These are phyloP conservation scores for Tridacna gigas DNA, from an alignment of 2,888 invertebrate genomes.

Conservation along the genomic window DNA sequence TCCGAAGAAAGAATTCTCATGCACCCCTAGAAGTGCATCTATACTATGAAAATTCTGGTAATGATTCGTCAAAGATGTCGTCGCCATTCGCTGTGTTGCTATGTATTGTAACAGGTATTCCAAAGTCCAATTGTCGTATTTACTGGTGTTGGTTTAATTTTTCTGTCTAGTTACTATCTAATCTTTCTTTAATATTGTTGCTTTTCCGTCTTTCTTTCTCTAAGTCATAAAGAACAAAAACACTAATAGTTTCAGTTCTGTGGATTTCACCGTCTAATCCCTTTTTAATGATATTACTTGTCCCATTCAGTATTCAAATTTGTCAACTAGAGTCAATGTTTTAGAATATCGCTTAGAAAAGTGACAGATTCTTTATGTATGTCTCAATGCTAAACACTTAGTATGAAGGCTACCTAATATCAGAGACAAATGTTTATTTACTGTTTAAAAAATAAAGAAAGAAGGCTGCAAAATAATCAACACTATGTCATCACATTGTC, in stretches of 20 bases:
- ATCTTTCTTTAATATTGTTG: too few species aligned
- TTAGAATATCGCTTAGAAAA: too few species aligned
- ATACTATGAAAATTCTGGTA: slow-evolving; percentile 70
- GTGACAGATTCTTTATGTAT: too few species aligned
- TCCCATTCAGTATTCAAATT: neutral
- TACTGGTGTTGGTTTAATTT: neutral
- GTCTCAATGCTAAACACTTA: too few species aligned
- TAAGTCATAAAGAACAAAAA: neutral
- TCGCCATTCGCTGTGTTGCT: slow-evolving; percentile 42
- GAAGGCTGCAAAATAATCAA: neutral
- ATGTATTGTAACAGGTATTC: neutral
- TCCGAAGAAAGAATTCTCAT: slow-evolving; percentile 39
- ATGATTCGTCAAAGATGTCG: slow-evolving; percentile 53
- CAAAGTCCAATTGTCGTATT: neutral
- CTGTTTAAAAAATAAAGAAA: too few species aligned
- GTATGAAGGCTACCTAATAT: too few species aligned
- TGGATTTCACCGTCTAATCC: neutral
- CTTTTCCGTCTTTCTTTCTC: too few species aligned
- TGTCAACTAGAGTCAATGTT: too few species aligned
- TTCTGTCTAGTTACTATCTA: neutral
- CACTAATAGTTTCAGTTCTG: neutral
- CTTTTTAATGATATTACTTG: neutral
- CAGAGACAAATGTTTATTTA: too few species aligned
- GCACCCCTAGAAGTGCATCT: slow-evolving; percentile 73
- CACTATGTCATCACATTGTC: neutral